phyloP scores from a whole-genome alignment of 2,113 vertebrate species.

The Saccopteryx bilineata region DNA sequence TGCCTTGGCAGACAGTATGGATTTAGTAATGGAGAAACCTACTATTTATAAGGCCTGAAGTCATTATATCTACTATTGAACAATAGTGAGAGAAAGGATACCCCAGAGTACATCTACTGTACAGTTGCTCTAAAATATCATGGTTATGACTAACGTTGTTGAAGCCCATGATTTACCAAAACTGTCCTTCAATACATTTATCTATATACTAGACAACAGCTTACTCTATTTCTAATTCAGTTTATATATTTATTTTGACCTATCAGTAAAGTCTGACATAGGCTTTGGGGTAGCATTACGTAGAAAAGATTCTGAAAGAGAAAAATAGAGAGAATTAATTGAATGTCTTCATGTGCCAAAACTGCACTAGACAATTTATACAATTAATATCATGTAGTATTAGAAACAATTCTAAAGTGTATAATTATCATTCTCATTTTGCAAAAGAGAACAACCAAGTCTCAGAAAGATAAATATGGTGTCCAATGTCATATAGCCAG shows the following conservation, averaged over 20 bases:
- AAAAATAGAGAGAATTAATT: neutral
- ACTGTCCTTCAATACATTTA: neutral
- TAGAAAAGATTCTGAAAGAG: neutral
- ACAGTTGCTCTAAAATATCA: neutral
- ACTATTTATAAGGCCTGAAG: conserved; percentile 12
- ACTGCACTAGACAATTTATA: neutral
- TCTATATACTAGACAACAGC: neutral
- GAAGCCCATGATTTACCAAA: neutral
- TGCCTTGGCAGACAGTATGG: conserved; percentile 18
- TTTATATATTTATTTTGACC: neutral
- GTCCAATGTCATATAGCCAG: neutral
- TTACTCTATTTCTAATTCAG: conserved; percentile 17
- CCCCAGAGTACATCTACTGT: neutral
- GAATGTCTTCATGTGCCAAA: neutral
- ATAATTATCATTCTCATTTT: neutral
- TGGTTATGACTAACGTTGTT: neutral
- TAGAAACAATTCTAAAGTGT: neutral
- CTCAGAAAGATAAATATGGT: neutral
- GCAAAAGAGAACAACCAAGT: neutral
- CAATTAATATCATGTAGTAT: neutral
- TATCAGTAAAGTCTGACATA: neutral
- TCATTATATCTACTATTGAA: neutral
- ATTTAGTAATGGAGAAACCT: conserved; percentile 24
- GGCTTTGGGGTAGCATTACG: neutral
- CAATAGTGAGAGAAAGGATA: neutral